A percentile compares a stretch with the other conserved stretches of the same genome.
Conservation (phyloP, 2,888 invertebrate genomes). For the Labia minor region DNA sequence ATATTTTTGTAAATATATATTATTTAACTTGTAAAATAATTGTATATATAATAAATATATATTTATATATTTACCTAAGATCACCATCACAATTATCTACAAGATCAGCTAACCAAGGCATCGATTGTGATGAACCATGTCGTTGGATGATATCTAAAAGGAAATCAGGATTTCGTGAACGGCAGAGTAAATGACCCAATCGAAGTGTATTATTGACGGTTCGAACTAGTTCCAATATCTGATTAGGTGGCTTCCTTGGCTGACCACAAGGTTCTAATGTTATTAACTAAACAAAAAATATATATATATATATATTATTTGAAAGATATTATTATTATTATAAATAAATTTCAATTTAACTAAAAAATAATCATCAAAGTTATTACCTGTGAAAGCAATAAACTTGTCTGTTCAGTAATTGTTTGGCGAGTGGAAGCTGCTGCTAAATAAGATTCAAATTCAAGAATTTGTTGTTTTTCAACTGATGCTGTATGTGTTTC, state of each 20-base stretch:
- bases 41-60: neutral
- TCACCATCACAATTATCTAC: constrained; percentile 86
- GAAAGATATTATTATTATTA: neutral
- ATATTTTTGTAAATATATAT: neutral
- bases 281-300: constrained; percentile 4
- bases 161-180: constrained; percentile 81
- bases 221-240: constrained; percentile 67
- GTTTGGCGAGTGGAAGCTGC: constrained; percentile 78
- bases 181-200: constrained; percentile 79
- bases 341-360: too few relatives aligned
- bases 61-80: constrained; percentile 45
- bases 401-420: constrained; percentile 80
- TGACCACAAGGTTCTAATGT: constrained; percentile 46
- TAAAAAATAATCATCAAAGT: too few relatives aligned
- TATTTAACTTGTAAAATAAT: neutral
- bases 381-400: constrained; percentile 64
- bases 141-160: constrained; percentile 84
- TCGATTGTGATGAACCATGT: constrained; percentile 76
- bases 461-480: constrained; percentile 67
- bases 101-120: constrained; percentile 94
- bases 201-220: constrained; percentile 64
- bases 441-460: constrained; percentile 86
- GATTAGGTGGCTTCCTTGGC: constrained; percentile 67
- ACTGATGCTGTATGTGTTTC: constrained; percentile 56
- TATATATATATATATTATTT: neutral